A percentile compares a stretch with the other conserved stretches of the same genome.
Conservation (phyloP, 2,797 vertebrate species). For the Acanthiza pusilla region DNA sequence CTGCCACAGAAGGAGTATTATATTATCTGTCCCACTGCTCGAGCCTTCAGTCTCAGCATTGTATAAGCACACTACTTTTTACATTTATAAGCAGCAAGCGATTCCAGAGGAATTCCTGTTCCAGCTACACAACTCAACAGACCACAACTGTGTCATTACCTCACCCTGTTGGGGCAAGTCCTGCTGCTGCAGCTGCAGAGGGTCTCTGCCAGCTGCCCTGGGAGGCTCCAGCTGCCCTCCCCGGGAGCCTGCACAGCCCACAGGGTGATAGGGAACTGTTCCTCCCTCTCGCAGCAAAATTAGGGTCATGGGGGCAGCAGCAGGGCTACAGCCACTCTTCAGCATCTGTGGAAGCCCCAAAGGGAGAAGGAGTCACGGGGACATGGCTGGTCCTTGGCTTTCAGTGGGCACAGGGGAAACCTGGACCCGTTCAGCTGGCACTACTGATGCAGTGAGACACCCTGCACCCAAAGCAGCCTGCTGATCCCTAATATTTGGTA, state of each 20-base stretch:
- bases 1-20: constrained; percentile 65
- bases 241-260: fast-evolving
- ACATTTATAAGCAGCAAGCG: not conserved
- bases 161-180: constrained; percentile 29
- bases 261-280: fast-evolving
- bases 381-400: not conserved
- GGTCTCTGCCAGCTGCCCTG: not conserved
- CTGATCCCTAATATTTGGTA: not conserved
- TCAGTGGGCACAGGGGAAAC: not conserved
- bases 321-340: not conserved
- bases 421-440: not conserved
- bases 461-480: not conserved
- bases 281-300: not conserved
- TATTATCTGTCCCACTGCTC: constrained; percentile 56
- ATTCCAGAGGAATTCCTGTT: constrained; percentile 55
- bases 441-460: not conserved
- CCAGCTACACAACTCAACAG: constrained; percentile 37
- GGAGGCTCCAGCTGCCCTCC: not conserved
- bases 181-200: constrained; percentile 38
- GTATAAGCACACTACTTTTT: constrained; percentile 48
- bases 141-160: constrained; percentile 51
- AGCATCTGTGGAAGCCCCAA: not conserved
- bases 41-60: constrained; percentile 16
- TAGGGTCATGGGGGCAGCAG: fast-evolving
- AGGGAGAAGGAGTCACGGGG: not conserved